Evolutionary conservation across 2,113 vertebrate genomes (phyloP).

Genomic region (Merops nubicus): DNA sequence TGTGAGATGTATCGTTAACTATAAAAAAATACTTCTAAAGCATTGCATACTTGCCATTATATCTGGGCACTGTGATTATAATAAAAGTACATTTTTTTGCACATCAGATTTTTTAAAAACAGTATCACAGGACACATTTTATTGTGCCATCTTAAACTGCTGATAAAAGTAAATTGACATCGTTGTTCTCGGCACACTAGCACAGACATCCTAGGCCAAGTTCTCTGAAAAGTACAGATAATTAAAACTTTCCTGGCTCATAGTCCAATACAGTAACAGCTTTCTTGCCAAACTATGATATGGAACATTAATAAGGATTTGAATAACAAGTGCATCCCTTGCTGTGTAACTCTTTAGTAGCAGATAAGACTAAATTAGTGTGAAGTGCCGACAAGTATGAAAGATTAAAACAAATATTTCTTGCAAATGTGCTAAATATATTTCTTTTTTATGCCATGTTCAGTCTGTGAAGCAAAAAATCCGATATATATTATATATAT

Average conservation of each 20-base stretch:
- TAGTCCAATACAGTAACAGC: neutral
- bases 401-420: conserved; percentile 68
- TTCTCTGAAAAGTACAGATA: conserved; percentile 49
- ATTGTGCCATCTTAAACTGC: conserved; percentile 1
- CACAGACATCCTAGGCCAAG: neutral
- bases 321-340: conserved; percentile 59
- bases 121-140: neutral
- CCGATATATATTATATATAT: neutral
- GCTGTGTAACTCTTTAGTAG: conserved; percentile 35
- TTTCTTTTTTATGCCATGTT: neutral
- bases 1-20: neutral
- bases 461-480: neutral
- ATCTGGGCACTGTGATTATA: neutral
- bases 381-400: conserved; percentile 60
- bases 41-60: neutral
- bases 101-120: conserved; percentile 13
- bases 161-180: conserved; percentile 4
- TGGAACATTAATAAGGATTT: conserved; percentile 58
- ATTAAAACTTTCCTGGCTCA: conserved; percentile 53
- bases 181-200: neutral
- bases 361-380: conserved; percentile 66
- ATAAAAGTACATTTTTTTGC: neutral
- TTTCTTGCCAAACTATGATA: conserved; percentile 54
- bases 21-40: neutral
- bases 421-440: conserved; percentile 37